Percentiles rank a stretch among this genome's conserved stretches.
These are phyloP conservation scores for Athalia cordata DNA, from an alignment of 2,888 invertebrate genomes.

Conservation along the genomic window DNA sequence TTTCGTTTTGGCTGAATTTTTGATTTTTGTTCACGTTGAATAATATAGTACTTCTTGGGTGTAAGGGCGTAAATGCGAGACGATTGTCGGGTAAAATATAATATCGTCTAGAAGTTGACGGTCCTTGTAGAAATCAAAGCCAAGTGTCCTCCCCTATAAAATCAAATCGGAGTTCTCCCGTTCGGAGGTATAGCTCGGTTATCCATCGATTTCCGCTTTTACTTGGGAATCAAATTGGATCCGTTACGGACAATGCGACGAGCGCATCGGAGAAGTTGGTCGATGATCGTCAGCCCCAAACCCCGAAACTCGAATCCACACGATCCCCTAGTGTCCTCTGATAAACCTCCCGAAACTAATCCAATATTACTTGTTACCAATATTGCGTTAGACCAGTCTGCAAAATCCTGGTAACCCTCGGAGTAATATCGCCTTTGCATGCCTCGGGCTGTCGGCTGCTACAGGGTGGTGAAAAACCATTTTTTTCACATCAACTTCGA, in stretches of 20 bases:
- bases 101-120: background rate
- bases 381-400: conserved; percentile 22
- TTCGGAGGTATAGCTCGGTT: conserved; percentile 11
- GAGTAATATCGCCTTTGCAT: conserved; percentile 27
- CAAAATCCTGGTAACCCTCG: background rate
- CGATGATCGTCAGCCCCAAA: conserved; percentile 25
- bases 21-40: background rate
- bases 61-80: no score
- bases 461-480: no score
- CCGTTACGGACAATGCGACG: conserved; percentile 39
- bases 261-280: conserved; percentile 36
- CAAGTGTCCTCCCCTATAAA: conserved; percentile 19
- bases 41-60: no score
- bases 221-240: conserved; percentile 36
- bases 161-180: conserved; percentile 13
- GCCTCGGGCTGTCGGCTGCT: background rate
- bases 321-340: conserved; percentile 13
- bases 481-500: no score
- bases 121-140: conserved; percentile 1
- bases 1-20: background rate
- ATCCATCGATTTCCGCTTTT: conserved; percentile 38
- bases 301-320: conserved; percentile 5
- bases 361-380: conserved; percentile 31
- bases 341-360: conserved; percentile 33
- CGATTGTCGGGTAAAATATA: no score